These are phyloP conservation scores for Dreissena rostriformis DNA, from an alignment of 1,140 invertebrate genomes.

Conservation along the genomic window DNA sequence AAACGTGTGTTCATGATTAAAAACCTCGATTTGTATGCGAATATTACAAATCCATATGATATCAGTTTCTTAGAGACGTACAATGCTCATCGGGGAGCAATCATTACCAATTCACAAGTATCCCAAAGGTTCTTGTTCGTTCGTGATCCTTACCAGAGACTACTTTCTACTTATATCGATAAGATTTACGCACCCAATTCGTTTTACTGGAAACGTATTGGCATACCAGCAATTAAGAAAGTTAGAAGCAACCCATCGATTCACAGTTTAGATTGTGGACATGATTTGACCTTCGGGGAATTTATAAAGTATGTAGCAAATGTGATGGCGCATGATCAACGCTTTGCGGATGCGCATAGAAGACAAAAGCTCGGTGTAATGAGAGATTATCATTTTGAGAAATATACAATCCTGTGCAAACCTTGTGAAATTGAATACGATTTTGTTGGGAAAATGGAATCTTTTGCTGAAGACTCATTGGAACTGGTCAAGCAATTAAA, in stretches of 20 bases:
- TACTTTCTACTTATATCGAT: conserved; percentile 46
- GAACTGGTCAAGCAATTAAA: conserved; percentile 12
- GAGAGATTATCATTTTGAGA: conserved; percentile 20
- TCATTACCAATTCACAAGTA: not conserved
- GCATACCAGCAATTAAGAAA: conserved; percentile 32
- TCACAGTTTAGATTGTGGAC: conserved; percentile 23
- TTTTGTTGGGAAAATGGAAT: conserved; percentile 54
- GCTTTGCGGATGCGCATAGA: not conserved
- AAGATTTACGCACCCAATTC: conserved; percentile 48
- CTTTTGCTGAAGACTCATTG: conserved; percentile 24
- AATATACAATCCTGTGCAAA: conserved; percentile 7
- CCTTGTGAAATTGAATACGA: conserved; percentile 37
- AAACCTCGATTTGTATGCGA: not conserved
- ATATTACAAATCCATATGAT: conserved; percentile 27
- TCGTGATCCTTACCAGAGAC: conserved; percentile 34
- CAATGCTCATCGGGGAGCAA: not conserved
- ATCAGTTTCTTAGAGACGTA: conserved; percentile 21
- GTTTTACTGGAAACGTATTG: conserved; percentile 44
- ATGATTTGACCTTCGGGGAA: conserved; percentile 47
- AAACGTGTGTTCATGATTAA: conserved; percentile 37
- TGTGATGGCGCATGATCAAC: not conserved
- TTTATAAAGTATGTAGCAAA: conserved; percentile 20
- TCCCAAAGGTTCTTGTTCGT: conserved; percentile 38
- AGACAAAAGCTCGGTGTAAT: not conserved
- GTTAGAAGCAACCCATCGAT: not conserved